A percentile compares a stretch with the other conserved stretches of the same genome.
Evolutionary conservation across 2,888 invertebrate genomes (phyloP).

Genomic region (Notodonta ziczac): DNA sequence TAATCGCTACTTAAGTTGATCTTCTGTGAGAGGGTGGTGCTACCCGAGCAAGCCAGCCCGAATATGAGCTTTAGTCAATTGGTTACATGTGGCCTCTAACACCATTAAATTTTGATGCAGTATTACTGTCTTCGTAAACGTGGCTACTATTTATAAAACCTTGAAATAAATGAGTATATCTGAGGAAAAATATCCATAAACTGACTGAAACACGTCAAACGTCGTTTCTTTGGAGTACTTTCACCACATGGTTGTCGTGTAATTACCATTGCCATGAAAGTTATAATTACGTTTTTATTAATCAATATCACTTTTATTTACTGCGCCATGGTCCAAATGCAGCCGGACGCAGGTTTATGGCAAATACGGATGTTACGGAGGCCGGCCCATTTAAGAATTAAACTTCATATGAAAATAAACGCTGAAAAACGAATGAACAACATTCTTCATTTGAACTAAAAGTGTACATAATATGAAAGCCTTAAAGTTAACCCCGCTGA

Average conservation of each 20-base stretch:
- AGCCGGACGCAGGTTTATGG: conserved; percentile 78
- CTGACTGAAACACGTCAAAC: conserved; percentile 13
- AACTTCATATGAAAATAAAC: conserved; percentile 57
- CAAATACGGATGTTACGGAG: conserved; percentile 63
- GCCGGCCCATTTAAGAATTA: conserved; percentile 62
- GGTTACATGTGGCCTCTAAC: no score
- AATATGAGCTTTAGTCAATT: no score
- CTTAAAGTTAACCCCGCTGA: no score
- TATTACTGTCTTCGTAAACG: neutral
- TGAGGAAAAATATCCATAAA: conserved; percentile 7
- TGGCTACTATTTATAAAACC: neutral
- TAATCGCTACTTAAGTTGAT: no score
- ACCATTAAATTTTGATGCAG: no score
- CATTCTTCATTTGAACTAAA: conserved; percentile 4
- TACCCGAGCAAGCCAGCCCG: no score
- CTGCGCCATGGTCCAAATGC: conserved; percentile 63
- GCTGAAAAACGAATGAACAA: conserved; percentile 51
- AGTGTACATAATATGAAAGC: neutral
- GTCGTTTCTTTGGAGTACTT: conserved; percentile 33
- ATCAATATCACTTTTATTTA: conserved; percentile 61
- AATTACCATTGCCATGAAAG: conserved; percentile 47
- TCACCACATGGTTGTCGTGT: conserved; percentile 30
- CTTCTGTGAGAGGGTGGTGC: no score
- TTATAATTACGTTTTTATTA: conserved; percentile 52
- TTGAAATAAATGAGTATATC: neutral